Evolutionary conservation across 2,797 vertebrate genomes (phyloP), one percentile per base, ranked within the genome.

Genomic region (Pseudochirops corinnae): DNA sequence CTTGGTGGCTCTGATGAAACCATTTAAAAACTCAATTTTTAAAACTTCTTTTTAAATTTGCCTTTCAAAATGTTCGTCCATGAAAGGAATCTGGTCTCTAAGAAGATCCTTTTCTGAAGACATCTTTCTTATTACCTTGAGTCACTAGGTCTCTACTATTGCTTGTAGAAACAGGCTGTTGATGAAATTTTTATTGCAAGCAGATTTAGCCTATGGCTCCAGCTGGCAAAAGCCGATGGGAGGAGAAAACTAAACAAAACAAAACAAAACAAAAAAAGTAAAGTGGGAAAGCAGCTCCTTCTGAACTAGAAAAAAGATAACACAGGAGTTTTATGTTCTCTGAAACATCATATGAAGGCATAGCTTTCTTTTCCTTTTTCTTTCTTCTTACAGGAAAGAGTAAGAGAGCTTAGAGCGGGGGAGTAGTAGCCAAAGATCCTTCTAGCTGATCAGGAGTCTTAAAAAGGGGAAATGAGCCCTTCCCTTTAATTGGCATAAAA

Each of bases 21-120:
- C 50, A 53, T 82, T 91, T 82, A 82, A 82, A 82, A 82, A 46
- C n/a, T 82, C 67, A 46, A 82, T 82, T 46, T 74, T 46, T 31
- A 94, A 90, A 93, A 39, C 56, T 5, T 57, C 92, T 93, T 95
- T 93, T 93, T 55, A 90, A 18, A 82, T 57, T 92, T 92, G 31
- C 60, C 74, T 12, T 87, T 93, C 90, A 24, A 90, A 96, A 93
- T 57, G 31, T 90, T 91, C 52, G 0, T 82, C 53, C 92, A 26
- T 46, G 5, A 90, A 60, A 93, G 9, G 92, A 93, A 33, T 52
- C 62, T 55, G 10, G 12, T n/a, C 46, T 93, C 31, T 94, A 6
- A 82, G n/a, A 82, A 82, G 46, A 18, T 39, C n/a, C 18, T 82
- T 82, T 82, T 82, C 67, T 46, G n/a, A 82, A 82, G 67, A 82